These are phyloP conservation scores for Danaus chrysippus DNA, from an alignment of 2,888 invertebrate genomes.

Conservation along the genomic window DNA sequence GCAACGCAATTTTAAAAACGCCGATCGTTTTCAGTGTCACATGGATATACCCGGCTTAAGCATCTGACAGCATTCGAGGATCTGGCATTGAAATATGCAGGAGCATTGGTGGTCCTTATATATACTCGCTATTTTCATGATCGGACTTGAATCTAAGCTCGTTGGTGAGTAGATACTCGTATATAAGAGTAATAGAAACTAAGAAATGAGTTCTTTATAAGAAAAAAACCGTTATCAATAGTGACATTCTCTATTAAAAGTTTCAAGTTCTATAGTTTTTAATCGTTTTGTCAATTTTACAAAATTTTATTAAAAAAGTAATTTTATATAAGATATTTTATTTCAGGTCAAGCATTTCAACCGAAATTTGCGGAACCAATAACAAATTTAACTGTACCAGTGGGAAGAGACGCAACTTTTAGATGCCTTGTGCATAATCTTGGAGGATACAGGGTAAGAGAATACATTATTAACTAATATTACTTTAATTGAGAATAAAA, in stretches of 20 bases:
- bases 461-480: constrained; percentile 10
- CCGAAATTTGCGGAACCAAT: constrained; percentile 92
- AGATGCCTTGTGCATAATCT: constrained; percentile 92
- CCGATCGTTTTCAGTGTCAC: constrained; percentile 44
- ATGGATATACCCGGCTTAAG: constrained; percentile 38
- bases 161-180: constrained; percentile 49
- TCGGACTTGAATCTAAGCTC: constrained; percentile 66
- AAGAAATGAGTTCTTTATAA: too few relatives aligned
- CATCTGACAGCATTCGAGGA: constrained; percentile 30
- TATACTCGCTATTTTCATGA: constrained; percentile 61
- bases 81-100: constrained; percentile 57
- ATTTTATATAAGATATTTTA: constrained; percentile 2
- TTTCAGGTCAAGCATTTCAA: constrained; percentile 84
- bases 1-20: constrained; percentile 15
- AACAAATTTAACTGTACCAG: constrained; percentile 89
- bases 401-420: constrained; percentile 92
- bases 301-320: not conserved
- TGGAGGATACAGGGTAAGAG: constrained; percentile 92
- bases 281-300: constrained; percentile 7
- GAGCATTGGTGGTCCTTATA: constrained; percentile 61
- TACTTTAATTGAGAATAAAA: not conserved
- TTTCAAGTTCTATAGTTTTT: not conserved
- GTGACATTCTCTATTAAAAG: too few relatives aligned
- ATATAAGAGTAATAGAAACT: too few relatives aligned
- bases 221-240: too few relatives aligned